These are phyloP conservation scores for Machimus atricapillus DNA, from an alignment of 2,888 invertebrate genomes.

Conservation along the genomic window DNA sequence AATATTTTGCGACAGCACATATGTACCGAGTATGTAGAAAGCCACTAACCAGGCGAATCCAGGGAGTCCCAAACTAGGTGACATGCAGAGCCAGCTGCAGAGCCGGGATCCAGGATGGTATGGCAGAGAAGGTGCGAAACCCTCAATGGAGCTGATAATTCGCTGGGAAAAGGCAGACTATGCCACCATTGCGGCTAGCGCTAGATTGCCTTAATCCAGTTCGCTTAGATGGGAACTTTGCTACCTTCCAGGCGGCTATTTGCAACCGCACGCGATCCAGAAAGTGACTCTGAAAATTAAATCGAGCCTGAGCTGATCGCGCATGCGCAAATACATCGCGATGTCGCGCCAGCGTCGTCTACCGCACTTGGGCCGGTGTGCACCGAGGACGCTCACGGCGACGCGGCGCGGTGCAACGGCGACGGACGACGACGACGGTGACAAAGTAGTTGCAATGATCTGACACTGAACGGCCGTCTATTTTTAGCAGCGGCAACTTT, in stretches of 20 bases:
- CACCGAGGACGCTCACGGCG: not conserved
- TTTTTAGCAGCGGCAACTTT: constrained; percentile 12
- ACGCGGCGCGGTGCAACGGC: not conserved
- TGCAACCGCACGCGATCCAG: not conserved
- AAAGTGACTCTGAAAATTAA: constrained; percentile 28
- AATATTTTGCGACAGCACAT: constrained; percentile 2
- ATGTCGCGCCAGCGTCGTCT: constrained; percentile 24
- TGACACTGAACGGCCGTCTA: constrained; percentile 23
- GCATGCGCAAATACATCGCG: constrained; percentile 10
- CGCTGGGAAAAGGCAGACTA: not conserved
- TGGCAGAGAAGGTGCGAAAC: not conserved
- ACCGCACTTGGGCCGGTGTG: not conserved
- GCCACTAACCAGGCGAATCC: constrained; percentile 1
- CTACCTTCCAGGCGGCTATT: not conserved
- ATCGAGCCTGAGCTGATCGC: constrained; percentile 1
- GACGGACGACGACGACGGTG: not conserved
- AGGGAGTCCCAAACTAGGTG: not conserved
- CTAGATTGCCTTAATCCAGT: not conserved
- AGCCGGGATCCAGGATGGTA: not conserved
- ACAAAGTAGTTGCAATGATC: constrained; percentile 22
- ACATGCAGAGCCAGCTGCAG: not conserved
- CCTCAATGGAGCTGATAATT: not conserved
- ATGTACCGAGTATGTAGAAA: no score
- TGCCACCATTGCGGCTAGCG: not conserved
- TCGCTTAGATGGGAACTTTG: not conserved